These are phyloP conservation scores for Mus spretus DNA, from an alignment of 2,797 vertebrate genomes.

Conservation along the genomic window DNA sequence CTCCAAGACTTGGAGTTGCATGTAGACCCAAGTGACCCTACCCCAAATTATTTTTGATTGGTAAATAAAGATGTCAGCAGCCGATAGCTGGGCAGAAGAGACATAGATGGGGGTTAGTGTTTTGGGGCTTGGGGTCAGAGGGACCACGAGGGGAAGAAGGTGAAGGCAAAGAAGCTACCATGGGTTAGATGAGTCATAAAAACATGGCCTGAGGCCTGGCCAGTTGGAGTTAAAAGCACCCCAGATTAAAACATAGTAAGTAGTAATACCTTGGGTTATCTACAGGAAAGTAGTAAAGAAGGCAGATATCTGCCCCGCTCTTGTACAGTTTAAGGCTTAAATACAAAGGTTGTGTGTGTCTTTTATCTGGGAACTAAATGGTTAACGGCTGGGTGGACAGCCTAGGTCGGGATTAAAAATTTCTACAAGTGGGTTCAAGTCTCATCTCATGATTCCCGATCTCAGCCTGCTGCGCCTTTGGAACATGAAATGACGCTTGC, in stretches of 20 bases:
- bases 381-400: background rate
- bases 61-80: background rate
- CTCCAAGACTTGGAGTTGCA: background rate
- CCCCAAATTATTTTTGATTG: background rate
- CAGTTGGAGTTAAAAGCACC: background rate
- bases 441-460: background rate
- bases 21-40: background rate
- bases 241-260: background rate
- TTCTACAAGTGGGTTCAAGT: background rate
- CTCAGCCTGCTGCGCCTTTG: background rate
- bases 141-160: background rate
- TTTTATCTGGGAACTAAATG: background rate
- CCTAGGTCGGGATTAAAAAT: background rate
- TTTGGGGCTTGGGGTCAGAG: background rate
- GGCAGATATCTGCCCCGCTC: background rate
- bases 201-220: background rate
- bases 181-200: background rate
- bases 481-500: accelerated
- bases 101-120: background rate
- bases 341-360: background rate
- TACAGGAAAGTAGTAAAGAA: background rate
- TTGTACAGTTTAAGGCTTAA: background rate
- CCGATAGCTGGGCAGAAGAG: background rate
- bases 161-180: background rate
- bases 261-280: background rate